A percentile compares a stretch with the other conserved stretches of the same genome.
Conservation (phyloP, 2,888 invertebrate species). For the Beris chalybata region DNA sequence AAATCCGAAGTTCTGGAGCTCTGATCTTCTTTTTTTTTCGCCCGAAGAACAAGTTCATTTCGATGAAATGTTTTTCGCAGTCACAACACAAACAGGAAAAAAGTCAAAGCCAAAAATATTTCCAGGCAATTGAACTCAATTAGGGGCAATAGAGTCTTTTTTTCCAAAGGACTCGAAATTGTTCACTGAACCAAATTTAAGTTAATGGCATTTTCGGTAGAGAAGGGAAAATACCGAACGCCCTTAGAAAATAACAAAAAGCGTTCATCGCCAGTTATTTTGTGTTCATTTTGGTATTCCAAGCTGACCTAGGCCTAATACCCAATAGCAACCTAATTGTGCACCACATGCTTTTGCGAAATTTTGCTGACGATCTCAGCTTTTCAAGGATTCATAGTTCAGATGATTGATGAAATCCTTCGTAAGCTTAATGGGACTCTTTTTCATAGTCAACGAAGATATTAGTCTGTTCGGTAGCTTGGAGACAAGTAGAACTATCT, state of each 20-base stretch:
- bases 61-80: slow-evolving; percentile 22
- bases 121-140: slow-evolving; percentile 34
- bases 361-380: neutral
- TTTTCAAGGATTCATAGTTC: neutral
- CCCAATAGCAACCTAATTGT: too few species aligned
- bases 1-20: too few species aligned
- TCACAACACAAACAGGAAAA: slow-evolving; percentile 22
- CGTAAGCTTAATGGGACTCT: neutral
- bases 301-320: slow-evolving; percentile 8
- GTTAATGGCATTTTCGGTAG: slow-evolving; percentile 20
- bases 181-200: slow-evolving; percentile 32
- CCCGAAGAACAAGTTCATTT: slow-evolving; percentile 1
- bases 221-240: neutral
- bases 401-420: neutral
- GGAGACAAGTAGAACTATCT: neutral
- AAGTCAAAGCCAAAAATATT: slow-evolving; percentile 22
- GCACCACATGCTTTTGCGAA: too few species aligned
- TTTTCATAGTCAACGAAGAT: neutral
- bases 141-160: slow-evolving; percentile 28
- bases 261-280: neutral
- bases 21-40: too few species aligned
- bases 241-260: neutral
- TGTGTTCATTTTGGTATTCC: slow-evolving; percentile 18
- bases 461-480: neutral
- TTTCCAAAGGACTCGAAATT: slow-evolving; percentile 13